phyloP scores from a whole-genome alignment of 2,888 invertebrate species.

The Acleris cristana region DNA sequence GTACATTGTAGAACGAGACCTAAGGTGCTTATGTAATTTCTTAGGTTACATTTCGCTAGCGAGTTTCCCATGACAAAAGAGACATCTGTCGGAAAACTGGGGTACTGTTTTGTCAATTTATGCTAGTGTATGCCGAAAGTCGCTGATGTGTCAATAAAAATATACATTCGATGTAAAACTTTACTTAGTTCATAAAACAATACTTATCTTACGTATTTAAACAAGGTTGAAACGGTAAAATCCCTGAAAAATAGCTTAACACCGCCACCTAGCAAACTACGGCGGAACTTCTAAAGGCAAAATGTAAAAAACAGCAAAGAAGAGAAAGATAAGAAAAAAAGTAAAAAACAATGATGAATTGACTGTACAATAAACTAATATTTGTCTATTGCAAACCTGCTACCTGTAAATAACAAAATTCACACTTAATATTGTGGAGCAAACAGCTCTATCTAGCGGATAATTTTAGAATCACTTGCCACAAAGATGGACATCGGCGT shows the following conservation, averaged over 20 bases:
- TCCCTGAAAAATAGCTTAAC: background rate
- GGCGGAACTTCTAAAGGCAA: background rate
- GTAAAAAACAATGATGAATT: too few species aligned
- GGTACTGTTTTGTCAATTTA: background rate
- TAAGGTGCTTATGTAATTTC: background rate
- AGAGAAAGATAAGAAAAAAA: too few species aligned
- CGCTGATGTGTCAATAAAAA: too few species aligned
- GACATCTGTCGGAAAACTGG: conserved; percentile 14
- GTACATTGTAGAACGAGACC: too few species aligned
- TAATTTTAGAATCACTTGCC: background rate
- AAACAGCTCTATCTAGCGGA: background rate
- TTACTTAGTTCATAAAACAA: too few species aligned
- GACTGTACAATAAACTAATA: too few species aligned
- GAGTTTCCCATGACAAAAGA: conserved; percentile 14
- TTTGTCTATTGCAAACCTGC: too few species aligned
- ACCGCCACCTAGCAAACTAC: conserved; percentile 14
- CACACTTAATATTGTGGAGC: too few species aligned
- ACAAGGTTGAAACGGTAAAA: background rate
- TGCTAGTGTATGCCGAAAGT: background rate
- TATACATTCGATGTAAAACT: too few species aligned
- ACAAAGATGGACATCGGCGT: background rate
- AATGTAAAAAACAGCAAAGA: background rate
- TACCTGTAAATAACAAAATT: too few species aligned
- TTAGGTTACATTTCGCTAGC: conserved; percentile 13
- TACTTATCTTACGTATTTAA: too few species aligned